A percentile compares a stretch with the other conserved stretches of the same genome.
These are phyloP conservation scores for Tetramorium parvispinum DNA, from an alignment of 1,140 invertebrate species.

Conservation along the genomic window DNA sequence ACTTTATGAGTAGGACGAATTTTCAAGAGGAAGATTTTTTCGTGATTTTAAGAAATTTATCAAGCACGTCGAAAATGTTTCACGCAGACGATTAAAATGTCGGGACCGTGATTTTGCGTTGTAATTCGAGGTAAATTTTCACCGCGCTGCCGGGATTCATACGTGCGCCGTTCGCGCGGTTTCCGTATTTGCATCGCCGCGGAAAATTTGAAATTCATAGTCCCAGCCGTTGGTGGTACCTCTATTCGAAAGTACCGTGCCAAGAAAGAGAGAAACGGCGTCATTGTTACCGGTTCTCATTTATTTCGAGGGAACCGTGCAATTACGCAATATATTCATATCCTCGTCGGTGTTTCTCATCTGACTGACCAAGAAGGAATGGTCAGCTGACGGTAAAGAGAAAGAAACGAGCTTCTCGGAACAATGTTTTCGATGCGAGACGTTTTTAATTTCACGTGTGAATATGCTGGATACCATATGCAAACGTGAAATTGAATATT, in stretches of 20 bases:
- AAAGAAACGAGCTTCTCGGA: constrained; percentile 35
- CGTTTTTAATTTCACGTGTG: neutral
- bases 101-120: constrained; percentile 44
- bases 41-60: constrained; percentile 40
- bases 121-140: constrained; percentile 59
- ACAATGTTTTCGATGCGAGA: constrained; percentile 8
- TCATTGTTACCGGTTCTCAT: constrained; percentile 65
- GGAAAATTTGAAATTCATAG: constrained; percentile 68
- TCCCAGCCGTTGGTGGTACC: constrained; percentile 19
- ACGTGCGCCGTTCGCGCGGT: constrained; percentile 17
- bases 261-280: constrained; percentile 27
- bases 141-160: constrained; percentile 9
- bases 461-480: neutral
- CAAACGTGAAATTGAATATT: neutral
- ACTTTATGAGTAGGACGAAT: neutral
- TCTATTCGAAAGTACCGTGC: constrained; percentile 35
- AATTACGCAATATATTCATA: constrained; percentile 68
- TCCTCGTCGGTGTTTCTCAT: constrained; percentile 48
- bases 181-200: constrained; percentile 64
- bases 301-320: constrained; percentile 55
- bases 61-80: constrained; percentile 41
- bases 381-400: constrained; percentile 16
- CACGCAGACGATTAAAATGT: constrained; percentile 35
- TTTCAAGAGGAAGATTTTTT: neutral
- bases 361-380: constrained; percentile 35